Evolutionary conservation across 2,113 vertebrate genomes (phyloP), one percentile per base, ranked within the genome.

Genomic region (Mandrillus leucophaeus): DNA sequence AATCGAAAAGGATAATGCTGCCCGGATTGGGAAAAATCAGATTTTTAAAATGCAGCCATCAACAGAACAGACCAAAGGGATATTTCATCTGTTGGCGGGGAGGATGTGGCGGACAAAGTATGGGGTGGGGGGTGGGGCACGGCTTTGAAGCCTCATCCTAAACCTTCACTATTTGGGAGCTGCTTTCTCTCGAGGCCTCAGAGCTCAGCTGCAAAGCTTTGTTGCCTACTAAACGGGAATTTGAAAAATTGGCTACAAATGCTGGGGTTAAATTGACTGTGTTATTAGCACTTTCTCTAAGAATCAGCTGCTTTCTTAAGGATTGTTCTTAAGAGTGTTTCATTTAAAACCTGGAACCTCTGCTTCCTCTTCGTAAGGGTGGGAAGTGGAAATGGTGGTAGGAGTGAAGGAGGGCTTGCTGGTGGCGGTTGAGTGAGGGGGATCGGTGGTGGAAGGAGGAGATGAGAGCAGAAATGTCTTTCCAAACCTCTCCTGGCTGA

Each of bases 1-100:
- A 90, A 48, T 50, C 75, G 48, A 50, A 95, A 92, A 72, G 70
- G 40, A 92, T 88, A 57, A 96, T 50, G 40, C 70, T 89, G 97
- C 89, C 96, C 48, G 8, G 83, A 88, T 0, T 0, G 0, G 13
- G 75, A 32, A 83, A 89, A 52, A 78, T 92, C 43, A 68, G 61
- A 55, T 30, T 57, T 85, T 70, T 18, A 52, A 91, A 96, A 96
- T 14, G 55, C 0, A 11, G 18, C 55, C 0, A 6, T 70, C 73
- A 22, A 92, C 23, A 94, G 73, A 95, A 75, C 59, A 30, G 30
- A 93, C 86, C 30, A 72, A 68, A 91, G 45, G 57, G 45, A 20
- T 20, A 8, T 50, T 94, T 70, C 32, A 2, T 48, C 35, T 73
- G 38, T 48, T 8, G 64, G 76, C 8, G 5, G 50, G 7, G 38